phyloP scores from a whole-genome alignment of 2,113 vertebrate genomes.

The Anguilla japonica region DNA sequence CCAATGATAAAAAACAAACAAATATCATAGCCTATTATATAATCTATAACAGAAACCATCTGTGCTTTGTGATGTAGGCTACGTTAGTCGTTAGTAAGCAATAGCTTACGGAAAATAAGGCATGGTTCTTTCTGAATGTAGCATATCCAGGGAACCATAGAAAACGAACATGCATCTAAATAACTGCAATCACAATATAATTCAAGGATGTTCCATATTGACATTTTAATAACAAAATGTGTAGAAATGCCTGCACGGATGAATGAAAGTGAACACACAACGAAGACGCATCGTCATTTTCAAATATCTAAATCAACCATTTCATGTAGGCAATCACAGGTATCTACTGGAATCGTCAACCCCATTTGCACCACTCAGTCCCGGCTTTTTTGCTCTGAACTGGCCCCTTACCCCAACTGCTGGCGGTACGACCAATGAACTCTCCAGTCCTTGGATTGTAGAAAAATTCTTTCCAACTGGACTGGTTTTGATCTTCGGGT shows the following conservation, averaged over 20 bases:
- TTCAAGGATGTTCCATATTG: background rate
- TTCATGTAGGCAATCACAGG: background rate
- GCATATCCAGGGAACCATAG: background rate
- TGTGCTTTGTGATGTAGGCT: background rate
- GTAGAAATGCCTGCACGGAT: background rate
- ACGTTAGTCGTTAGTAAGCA: background rate
- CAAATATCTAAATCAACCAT: background rate
- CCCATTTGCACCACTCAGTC: conserved; percentile 27
- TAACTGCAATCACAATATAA: background rate
- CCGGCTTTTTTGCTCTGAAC: background rate
- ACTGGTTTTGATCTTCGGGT: conserved; percentile 61
- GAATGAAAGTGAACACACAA: background rate
- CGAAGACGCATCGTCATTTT: background rate
- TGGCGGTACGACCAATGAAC: conserved; percentile 84
- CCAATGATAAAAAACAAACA: background rate
- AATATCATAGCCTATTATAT: too few relatives aligned
- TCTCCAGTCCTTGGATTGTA: conserved; percentile 81
- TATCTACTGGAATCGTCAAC: conserved; percentile 40
- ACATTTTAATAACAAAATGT: background rate
- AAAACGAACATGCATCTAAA: background rate
- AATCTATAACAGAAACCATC: background rate
- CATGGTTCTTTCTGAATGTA: background rate
- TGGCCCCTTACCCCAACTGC: conserved; percentile 78
- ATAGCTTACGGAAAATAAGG: background rate
- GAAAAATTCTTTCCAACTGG: conserved; percentile 77